These are phyloP conservation scores for Nowickia ferox DNA, from an alignment of 2,888 invertebrate species.

Conservation along the genomic window DNA sequence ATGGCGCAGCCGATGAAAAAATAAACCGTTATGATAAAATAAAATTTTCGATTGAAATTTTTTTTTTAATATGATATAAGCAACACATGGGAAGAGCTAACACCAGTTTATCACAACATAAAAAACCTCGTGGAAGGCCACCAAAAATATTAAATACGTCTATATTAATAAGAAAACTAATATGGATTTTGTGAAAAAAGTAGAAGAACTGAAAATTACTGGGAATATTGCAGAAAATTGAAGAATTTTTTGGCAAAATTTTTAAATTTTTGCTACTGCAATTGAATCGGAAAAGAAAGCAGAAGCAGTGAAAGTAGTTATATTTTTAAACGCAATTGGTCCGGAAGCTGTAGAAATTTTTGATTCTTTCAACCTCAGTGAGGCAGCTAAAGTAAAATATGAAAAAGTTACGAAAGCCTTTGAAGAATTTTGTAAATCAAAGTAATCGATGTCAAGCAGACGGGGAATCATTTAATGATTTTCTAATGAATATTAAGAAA, in stretches of 20 bases:
- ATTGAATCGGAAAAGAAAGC: constrained; percentile 73
- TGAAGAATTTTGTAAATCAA: constrained; percentile 54
- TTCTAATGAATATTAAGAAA: constrained; percentile 72
- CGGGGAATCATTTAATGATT: constrained; percentile 71
- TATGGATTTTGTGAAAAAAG: constrained; percentile 65
- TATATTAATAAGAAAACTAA: constrained; percentile 8
- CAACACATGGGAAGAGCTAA: constrained; percentile 28
- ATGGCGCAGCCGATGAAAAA: constrained; percentile 10
- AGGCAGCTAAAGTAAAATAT: constrained; percentile 49
- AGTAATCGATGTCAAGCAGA: constrained; percentile 39
- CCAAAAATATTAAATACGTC: constrained; percentile 47
- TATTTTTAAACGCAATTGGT: constrained; percentile 74
- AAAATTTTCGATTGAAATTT: neutral
- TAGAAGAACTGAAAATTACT: constrained; percentile 66
- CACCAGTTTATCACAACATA: neutral
- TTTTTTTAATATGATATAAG: too few relatives aligned
- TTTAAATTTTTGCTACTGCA: constrained; percentile 73
- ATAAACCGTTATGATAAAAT: neutral
- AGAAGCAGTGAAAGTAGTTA: constrained; percentile 70
- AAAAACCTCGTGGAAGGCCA: constrained; percentile 60
- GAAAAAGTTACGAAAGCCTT: constrained; percentile 72
- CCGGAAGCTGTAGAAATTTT: constrained; percentile 75
- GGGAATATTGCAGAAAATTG: constrained; percentile 74
- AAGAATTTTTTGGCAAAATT: constrained; percentile 74
- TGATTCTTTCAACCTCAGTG: constrained; percentile 71